phyloP scores from a whole-genome alignment of 2,888 invertebrate species.

The Lepidonotus clava region DNA sequence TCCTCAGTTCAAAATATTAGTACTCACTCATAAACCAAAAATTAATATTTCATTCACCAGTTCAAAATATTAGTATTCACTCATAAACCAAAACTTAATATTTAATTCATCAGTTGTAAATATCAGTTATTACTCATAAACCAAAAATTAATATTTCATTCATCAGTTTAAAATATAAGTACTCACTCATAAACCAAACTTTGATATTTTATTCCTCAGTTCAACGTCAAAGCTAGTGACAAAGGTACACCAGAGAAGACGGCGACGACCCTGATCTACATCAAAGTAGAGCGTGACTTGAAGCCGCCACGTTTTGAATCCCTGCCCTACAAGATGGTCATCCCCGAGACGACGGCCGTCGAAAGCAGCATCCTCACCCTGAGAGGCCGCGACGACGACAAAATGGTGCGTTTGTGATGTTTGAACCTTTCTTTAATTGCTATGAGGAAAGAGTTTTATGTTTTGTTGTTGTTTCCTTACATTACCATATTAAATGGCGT shows the following conservation, averaged over 20 bases:
- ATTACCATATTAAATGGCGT: too few species aligned
- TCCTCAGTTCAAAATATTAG: too few species aligned
- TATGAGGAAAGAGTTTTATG: too few species aligned
- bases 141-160: too few species aligned
- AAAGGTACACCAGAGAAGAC: slow-evolving; percentile 66
- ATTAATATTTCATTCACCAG: too few species aligned
- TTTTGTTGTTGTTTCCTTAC: too few species aligned
- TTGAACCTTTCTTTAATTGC: too few species aligned
- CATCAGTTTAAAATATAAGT: neutral
- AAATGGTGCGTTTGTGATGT: slow-evolving; percentile 65
- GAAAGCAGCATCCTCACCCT: slow-evolving; percentile 68
- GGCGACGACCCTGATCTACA: slow-evolving; percentile 64
- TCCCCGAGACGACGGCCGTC: slow-evolving; percentile 69
- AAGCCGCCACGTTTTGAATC: slow-evolving; percentile 59
- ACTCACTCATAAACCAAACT: neutral
- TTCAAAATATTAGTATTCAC: too few species aligned
- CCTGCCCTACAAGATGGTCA: slow-evolving; percentile 61
- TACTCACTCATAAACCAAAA: too few species aligned
- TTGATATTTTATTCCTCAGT: neutral
- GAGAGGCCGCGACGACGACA: slow-evolving; percentile 70
- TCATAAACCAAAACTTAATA: too few species aligned
- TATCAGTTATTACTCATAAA: too few species aligned
- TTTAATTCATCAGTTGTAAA: too few species aligned
- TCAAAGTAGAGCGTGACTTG: slow-evolving; percentile 68
- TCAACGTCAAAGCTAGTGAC: slow-evolving; percentile 71